These are phyloP conservation scores for Anarhynchus alexandrinus DNA, from an alignment of 2,113 vertebrate species.

Conservation along the genomic window DNA sequence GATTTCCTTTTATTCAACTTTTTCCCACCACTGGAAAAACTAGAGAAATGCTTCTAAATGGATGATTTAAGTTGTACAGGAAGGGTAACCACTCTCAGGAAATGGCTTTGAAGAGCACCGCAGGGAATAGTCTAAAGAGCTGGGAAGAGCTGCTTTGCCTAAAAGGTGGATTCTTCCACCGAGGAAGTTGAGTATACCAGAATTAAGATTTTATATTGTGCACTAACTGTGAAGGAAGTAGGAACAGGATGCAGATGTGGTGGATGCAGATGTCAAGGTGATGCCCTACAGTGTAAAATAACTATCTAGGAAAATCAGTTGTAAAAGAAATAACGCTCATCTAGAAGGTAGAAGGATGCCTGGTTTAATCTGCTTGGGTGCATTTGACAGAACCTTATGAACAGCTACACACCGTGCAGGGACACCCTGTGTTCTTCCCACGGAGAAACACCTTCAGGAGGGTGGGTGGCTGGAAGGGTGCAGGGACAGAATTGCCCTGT, in stretches of 20 bases:
- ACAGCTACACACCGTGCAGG: background rate
- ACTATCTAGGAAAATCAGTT: background rate
- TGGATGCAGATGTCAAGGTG: background rate
- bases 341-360: background rate
- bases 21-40: background rate
- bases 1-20: background rate
- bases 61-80: background rate
- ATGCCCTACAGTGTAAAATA: background rate
- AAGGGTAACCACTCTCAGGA: background rate
- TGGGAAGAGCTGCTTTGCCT: background rate
- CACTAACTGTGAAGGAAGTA: background rate
- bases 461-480: background rate
- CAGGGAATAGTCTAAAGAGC: background rate
- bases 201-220: background rate
- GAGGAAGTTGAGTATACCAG: background rate
- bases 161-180: background rate
- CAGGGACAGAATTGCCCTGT: background rate
- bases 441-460: background rate
- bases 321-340: background rate
- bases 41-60: background rate
- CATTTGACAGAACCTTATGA: background rate
- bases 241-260: background rate
- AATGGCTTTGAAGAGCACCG: background rate
- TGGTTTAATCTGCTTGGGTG: background rate
- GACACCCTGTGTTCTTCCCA: accelerated